Evolutionary conservation across 2,113 vertebrate genomes (phyloP).

Genomic region (Sinocyclocheilus anshuiensis): DNA sequence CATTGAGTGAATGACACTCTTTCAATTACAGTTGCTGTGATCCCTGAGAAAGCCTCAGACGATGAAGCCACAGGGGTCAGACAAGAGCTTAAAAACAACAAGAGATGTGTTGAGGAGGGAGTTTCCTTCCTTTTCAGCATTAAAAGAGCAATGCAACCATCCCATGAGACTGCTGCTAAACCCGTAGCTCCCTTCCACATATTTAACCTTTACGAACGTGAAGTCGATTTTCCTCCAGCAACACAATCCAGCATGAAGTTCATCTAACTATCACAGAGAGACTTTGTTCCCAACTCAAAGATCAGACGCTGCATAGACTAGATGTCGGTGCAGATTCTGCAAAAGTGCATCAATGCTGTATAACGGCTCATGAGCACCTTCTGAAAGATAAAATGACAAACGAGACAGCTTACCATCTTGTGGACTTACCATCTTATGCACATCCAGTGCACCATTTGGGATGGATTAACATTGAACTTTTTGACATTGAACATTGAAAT

Average conservation of each 20-base stretch:
- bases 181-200: slow-evolving; percentile 6
- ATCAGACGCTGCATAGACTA: background rate
- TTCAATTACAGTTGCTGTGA: slow-evolving; percentile 38
- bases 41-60: slow-evolving; percentile 3
- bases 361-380: background rate
- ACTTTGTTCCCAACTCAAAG: background rate
- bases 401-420: too few species aligned
- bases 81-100: slow-evolving; percentile 4
- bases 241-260: slow-evolving; percentile 17
- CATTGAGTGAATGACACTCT: slow-evolving; percentile 1
- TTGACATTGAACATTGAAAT: too few species aligned
- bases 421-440: too few species aligned
- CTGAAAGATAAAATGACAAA: background rate
- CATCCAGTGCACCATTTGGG: too few species aligned
- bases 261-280: slow-evolving; percentile 1
- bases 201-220: slow-evolving; percentile 30
- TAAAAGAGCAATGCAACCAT: background rate
- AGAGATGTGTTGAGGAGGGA: background rate
- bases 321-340: background rate
- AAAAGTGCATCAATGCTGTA: background rate
- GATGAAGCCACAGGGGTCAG: background rate
- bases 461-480: too few species aligned
- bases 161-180: background rate
- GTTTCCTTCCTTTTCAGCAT: background rate
- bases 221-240: slow-evolving; percentile 23